Base-by-base conservation (phyloP, 2,113 vertebrate species). In the Apodemus speciosus region DNA sequence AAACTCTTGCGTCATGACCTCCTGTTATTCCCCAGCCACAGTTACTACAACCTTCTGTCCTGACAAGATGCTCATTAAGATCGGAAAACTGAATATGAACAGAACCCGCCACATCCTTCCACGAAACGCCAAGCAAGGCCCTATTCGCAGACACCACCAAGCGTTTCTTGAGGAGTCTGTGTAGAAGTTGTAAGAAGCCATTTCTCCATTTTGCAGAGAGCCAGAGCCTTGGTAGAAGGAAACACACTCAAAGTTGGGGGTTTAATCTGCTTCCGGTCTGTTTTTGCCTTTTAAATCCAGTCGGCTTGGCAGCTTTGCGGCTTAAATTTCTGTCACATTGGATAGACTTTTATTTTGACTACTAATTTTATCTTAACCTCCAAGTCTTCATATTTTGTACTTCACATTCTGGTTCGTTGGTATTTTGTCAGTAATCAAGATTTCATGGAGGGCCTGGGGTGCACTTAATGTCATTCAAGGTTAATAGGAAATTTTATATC, bases 281-380 rank as follows among this genome's bases (percentile, higher is more conserved):
- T 46, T 46, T 88, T 21, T 85, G 64, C 4, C 43, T 71, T 89
- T 91, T 84, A 30, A 86, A 88, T 30, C 53, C 7, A 77, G 60
- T 56, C 56, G 90, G 10, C 30, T 23, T 69, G 85, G 64, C 0
- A 40, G 16, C 2, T 93, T 89, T 30, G 75, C 83, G 43, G 40
- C n/a, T 95, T 91, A 93, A 71, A 83, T 84, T 90, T 93, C 53
- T 75, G 43, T 91, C 11, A 92, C 16, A 43, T 7, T 16, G 80
- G 51, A 58, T 49, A 90, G 46, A 69, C 3, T 86, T 95, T 84
- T 77, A 89, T 62, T 69, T 58, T 79, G 68, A 69, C 9, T 69
- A 56, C 9, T 2, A 6, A 89, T 89, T 94, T 83, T 80, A 86
- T 84, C 56, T 35, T 64, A 64, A 18, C 11, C 71, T 93, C 38